A percentile compares a stretch with the other conserved stretches of the same genome.
These are phyloP conservation scores for Eleutherodactylus coqui DNA, from an alignment of 2,797 vertebrate genomes.

Conservation along the genomic window DNA sequence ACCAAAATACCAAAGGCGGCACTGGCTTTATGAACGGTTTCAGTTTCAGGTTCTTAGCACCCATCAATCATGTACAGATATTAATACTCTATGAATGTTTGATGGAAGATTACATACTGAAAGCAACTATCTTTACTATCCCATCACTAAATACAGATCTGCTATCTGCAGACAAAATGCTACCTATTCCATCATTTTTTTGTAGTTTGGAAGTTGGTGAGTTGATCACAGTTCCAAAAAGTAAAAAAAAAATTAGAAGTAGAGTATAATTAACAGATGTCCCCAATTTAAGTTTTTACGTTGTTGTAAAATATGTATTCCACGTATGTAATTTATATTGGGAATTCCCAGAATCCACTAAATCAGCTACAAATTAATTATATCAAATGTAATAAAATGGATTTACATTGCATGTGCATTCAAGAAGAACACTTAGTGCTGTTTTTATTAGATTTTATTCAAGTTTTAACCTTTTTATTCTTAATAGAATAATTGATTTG, in stretches of 20 bases:
- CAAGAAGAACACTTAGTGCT: too few species aligned
- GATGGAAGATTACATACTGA: slow-evolving; percentile 33
- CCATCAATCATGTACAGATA: slow-evolving; percentile 48
- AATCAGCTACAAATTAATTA: not conserved
- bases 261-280: too few species aligned
- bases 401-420: too few species aligned
- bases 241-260: not conserved
- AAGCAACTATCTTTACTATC: not conserved
- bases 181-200: not conserved
- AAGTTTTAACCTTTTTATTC: too few species aligned
- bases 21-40: slow-evolving; percentile 7
- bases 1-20: slow-evolving; percentile 32
- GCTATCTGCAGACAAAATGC: not conserved
- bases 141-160: slow-evolving; percentile 4
- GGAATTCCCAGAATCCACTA: not conserved
- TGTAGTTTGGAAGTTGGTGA: not conserved
- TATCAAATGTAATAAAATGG: too few species aligned
- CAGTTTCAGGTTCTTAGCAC: slow-evolving; percentile 45
- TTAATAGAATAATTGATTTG: too few species aligned
- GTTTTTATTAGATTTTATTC: too few species aligned
- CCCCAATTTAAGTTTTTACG: not conserved
- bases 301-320: too few species aligned
- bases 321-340: not conserved
- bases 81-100: slow-evolving; percentile 45
- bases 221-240: not conserved